Conservation (phyloP, 2,888 invertebrate genomes). For the Pristionchus maxplancki region DNA sequence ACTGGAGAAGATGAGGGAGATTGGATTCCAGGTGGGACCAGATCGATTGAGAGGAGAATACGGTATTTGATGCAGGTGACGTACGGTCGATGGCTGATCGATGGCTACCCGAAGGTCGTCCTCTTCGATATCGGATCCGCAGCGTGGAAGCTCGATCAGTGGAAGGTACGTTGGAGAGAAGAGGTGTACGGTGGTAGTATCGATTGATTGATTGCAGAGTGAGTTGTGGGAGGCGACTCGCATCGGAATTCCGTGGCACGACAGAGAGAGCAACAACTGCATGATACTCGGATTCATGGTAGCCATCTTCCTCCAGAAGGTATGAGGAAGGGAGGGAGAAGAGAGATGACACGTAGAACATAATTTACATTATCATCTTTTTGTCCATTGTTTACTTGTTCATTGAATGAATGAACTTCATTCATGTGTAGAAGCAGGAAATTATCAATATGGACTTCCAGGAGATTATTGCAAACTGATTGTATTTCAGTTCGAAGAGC, state of each 20-base stretch:
- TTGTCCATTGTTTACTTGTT: too few relatives aligned
- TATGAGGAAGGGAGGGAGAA: constrained; percentile 62
- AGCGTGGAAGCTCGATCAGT: constrained; percentile 95
- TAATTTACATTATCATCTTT: too few relatives aligned
- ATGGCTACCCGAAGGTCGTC: constrained; percentile 98
- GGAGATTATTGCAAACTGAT: not conserved
- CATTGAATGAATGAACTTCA: too few relatives aligned
- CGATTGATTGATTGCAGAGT: not conserved
- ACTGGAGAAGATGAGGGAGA: constrained; percentile 49
- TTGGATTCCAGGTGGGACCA: constrained; percentile 48
- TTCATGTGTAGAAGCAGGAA: too few relatives aligned
- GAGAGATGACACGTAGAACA: not conserved
- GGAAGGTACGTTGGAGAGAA: constrained; percentile 84
- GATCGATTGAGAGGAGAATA: not conserved
- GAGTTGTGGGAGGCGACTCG: constrained; percentile 52
- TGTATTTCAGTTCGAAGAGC: constrained; percentile 27
- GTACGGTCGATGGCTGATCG: constrained; percentile 98
- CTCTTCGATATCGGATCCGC: constrained; percentile 97
- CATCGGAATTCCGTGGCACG: constrained; percentile 78
- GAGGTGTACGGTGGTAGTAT: not conserved
- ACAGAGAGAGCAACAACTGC: constrained; percentile 96
- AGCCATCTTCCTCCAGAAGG: constrained; percentile 88
- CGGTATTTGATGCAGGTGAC: constrained; percentile 79
- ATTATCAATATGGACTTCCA: too few relatives aligned
- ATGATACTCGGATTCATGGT: constrained; percentile 96